phyloP scores from a whole-genome alignment of 2,113 vertebrate species.

The Poeciliopsis prolifica region DNA sequence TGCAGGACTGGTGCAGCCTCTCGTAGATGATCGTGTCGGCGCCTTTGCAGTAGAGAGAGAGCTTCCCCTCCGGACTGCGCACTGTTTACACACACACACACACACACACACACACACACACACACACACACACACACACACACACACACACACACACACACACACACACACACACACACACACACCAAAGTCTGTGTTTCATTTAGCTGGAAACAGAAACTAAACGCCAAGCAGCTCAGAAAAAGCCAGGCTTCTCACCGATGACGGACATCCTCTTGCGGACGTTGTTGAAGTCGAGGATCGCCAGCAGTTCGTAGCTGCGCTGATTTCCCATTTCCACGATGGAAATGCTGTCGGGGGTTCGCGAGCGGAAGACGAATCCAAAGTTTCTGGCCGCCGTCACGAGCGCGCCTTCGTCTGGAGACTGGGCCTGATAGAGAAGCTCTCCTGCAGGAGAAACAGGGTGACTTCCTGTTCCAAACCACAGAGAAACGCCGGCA shows the following conservation, averaged over 20 bases:
- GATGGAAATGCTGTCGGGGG: conserved; percentile 87
- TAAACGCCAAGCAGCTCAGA: neutral
- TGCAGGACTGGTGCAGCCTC: conserved; percentile 86
- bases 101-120: neutral
- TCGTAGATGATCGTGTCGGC: conserved; percentile 93
- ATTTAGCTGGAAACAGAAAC: neutral
- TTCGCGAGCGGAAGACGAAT: conserved; percentile 91
- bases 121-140: conserved; percentile 6
- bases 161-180: conserved; percentile 3
- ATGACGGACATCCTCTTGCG: conserved; percentile 98
- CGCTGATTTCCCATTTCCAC: conserved; percentile 88
- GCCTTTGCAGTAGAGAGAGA: conserved; percentile 93
- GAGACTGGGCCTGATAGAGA: conserved; percentile 94
- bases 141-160: conserved; percentile 1
- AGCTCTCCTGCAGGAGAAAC: conserved; percentile 80
- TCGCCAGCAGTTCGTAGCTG: conserved; percentile 87
- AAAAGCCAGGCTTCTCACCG: conserved; percentile 71
- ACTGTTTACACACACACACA: conserved; percentile 74
- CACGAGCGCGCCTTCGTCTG: conserved; percentile 94
- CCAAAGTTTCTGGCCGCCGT: conserved; percentile 95
- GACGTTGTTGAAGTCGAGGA: conserved; percentile 95
- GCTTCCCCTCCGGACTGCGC: conserved; percentile 84
- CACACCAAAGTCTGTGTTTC: neutral
- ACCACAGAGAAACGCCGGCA: conserved; percentile 38
- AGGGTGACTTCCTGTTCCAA: no score